A percentile compares a stretch with the other conserved stretches of the same genome.
Conservation (phyloP, 2,113 vertebrate species). For the Ictalurus punctatus region DNA sequence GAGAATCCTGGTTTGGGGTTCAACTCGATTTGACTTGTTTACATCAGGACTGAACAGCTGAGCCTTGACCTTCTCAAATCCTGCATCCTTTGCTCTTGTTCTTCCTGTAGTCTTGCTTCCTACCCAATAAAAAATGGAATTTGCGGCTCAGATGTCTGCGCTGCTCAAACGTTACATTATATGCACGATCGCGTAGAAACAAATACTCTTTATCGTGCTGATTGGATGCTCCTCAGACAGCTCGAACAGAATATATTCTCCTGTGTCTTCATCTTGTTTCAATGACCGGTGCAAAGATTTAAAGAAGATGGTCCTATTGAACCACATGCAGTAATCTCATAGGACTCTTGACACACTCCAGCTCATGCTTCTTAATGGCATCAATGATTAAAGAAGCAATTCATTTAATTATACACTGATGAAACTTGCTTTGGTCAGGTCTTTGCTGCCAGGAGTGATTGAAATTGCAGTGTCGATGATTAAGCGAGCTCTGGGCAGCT, state of each 20-base stretch:
- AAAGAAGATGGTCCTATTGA: not conserved
- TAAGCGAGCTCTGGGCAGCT: not conserved
- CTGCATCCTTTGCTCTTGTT: conserved; percentile 57
- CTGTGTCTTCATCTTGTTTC: not conserved
- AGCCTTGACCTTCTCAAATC: conserved; percentile 54
- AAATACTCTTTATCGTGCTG: not conserved
- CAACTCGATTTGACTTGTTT: conserved; percentile 44
- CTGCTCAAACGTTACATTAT: not conserved
- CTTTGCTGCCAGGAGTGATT: not conserved
- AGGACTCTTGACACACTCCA: conserved; percentile 53
- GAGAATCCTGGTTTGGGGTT: not conserved
- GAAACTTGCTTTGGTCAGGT: conserved; percentile 33
- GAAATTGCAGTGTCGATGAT: not conserved
- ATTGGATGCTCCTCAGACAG: not conserved
- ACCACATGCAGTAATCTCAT: conserved; percentile 41
- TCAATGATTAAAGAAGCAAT: conserved; percentile 53
- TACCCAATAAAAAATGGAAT: conserved; percentile 54
- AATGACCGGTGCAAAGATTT: not conserved
- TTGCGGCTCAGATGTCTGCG: not conserved
- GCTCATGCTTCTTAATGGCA: conserved; percentile 58
- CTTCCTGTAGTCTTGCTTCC: conserved; percentile 53
- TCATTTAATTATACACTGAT: conserved; percentile 58
- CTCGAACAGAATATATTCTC: not conserved
- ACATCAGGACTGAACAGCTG: conserved; percentile 45
- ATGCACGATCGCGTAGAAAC: not conserved